These are phyloP conservation scores for Taurulus bubalis DNA, from an alignment of 2,113 vertebrate species.

Conservation along the genomic window DNA sequence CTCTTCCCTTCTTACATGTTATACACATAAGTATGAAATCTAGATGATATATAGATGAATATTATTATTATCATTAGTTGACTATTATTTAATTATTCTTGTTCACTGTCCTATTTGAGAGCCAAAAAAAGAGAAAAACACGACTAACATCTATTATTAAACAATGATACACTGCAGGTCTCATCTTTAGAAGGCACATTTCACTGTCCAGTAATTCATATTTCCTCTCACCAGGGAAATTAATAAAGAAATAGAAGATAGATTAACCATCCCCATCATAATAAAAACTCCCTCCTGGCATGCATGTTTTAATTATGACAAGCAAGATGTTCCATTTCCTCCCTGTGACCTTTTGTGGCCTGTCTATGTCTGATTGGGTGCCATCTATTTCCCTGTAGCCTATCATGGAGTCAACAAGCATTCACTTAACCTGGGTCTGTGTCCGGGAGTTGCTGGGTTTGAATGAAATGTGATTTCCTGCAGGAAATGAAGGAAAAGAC, in stretches of 20 bases:
- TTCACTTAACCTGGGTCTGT: slow-evolving; percentile 62
- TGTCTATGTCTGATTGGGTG: slow-evolving; percentile 48
- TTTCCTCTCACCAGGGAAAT: slow-evolving; percentile 52
- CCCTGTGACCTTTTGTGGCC: slow-evolving; percentile 43
- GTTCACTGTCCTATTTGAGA: not conserved
- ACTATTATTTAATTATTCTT: not conserved
- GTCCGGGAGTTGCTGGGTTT: slow-evolving; percentile 34
- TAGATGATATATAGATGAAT: too few relatives aligned
- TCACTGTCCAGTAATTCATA: slow-evolving; percentile 41
- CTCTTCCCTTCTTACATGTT: not conserved
- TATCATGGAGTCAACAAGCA: slow-evolving; percentile 55
- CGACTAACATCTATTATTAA: slow-evolving; percentile 39
- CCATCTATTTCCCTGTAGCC: slow-evolving; percentile 52
- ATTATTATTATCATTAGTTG: not conserved
- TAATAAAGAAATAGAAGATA: slow-evolving; percentile 50
- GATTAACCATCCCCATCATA: slow-evolving; percentile 62
- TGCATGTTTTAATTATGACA: slow-evolving; percentile 69
- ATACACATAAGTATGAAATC: not conserved
- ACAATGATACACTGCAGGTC: slow-evolving; percentile 19
- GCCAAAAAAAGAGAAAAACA: not conserved
- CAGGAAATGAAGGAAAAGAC: slow-evolving; percentile 41
- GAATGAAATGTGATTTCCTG: slow-evolving; percentile 45
- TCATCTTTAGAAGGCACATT: slow-evolving; percentile 24
- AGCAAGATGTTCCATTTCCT: slow-evolving; percentile 61
- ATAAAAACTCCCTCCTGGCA: slow-evolving; percentile 62